Conservation (phyloP, 2,113 vertebrate species). For the Cyrtonyx montezumae region DNA sequence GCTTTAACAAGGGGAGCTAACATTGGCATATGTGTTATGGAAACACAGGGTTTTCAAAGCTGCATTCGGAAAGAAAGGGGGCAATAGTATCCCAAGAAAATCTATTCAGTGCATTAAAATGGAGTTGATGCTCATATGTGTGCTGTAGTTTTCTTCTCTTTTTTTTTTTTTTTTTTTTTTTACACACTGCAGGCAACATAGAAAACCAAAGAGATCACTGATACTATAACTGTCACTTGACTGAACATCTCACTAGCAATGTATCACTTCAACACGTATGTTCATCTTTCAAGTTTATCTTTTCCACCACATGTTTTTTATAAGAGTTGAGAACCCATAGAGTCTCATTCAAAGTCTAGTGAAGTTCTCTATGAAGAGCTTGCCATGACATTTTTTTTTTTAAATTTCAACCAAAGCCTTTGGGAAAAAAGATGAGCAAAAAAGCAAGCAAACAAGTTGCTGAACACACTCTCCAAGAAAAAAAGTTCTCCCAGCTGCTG, state of each 20-base stretch:
- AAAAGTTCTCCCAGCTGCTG: neutral
- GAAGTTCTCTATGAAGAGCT: neutral
- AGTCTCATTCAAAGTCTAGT: neutral
- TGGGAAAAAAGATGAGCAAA: neutral
- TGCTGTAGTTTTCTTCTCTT: neutral
- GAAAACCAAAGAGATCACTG: neutral
- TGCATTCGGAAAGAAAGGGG: neutral
- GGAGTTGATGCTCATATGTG: neutral
- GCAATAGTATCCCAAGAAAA: neutral
- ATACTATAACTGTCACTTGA: neutral
- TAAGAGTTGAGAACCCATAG: neutral
- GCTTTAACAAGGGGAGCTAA: neutral
- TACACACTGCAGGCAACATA: neutral
- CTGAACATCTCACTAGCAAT: neutral
- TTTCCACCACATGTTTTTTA: neutral
- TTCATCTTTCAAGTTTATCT: neutral
- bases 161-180: neutral
- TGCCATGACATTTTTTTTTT: neutral
- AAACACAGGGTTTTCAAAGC: constrained; percentile 12
- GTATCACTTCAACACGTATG: neutral
- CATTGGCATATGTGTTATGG: neutral
- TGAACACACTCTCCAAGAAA: neutral
- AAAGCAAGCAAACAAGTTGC: neutral
- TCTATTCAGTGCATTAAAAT: neutral
- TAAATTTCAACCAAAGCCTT: neutral